Percentiles rank a stretch among this genome's conserved stretches.
Evolutionary conservation across 2,888 invertebrate species (phyloP).

Genomic region (Lithophane semibrunnea): DNA sequence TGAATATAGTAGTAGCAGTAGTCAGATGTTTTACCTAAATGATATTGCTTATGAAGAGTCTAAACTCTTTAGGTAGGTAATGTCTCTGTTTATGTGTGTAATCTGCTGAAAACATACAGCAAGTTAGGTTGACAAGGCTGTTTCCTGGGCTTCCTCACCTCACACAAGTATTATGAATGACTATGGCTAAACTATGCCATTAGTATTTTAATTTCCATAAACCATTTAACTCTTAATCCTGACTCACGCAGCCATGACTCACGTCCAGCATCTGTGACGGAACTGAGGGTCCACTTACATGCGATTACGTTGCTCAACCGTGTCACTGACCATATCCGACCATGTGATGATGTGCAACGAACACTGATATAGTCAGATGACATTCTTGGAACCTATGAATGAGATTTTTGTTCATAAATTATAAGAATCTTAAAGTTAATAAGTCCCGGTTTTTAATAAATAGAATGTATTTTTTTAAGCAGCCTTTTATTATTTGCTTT

Average conservation of each 20-base stretch:
- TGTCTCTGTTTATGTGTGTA: not conserved
- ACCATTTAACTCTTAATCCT: slow-evolving; percentile 6
- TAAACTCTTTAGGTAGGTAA: not conserved
- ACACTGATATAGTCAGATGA: slow-evolving; percentile 5
- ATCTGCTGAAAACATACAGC: not conserved
- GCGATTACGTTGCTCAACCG: slow-evolving; percentile 49
- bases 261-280: slow-evolving; percentile 38
- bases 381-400: slow-evolving; percentile 21
- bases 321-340: slow-evolving; percentile 40
- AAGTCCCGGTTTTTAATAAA: no score
- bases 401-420: not conserved
- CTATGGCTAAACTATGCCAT: not conserved
- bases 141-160: not conserved
- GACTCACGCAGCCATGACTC: slow-evolving; percentile 35
- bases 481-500: not conserved
- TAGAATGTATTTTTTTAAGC: not conserved
- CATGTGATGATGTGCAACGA: slow-evolving; percentile 51
- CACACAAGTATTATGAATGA: not conserved
- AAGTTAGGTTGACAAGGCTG: not conserved
- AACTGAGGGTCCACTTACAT: slow-evolving; percentile 50
- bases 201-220: slow-evolving; percentile 2
- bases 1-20: not conserved
- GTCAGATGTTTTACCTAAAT: not conserved
- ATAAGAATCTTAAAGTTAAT: not conserved
- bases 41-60: not conserved